Evolutionary conservation across 1,140 invertebrate genomes (phyloP).

Genomic region (Zaprionus vittiger): DNA sequence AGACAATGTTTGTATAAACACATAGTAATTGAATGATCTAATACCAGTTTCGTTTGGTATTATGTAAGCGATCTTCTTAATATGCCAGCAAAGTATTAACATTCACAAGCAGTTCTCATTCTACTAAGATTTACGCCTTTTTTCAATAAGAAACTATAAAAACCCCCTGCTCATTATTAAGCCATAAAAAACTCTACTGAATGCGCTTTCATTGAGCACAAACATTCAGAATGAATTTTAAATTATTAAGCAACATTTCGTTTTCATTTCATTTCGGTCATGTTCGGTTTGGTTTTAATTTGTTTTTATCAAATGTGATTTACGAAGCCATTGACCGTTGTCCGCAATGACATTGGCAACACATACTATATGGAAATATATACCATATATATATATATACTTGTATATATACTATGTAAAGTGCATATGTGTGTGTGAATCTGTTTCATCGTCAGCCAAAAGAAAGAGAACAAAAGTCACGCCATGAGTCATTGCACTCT

Average conservation of each 20-base stretch:
- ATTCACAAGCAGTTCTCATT: neutral
- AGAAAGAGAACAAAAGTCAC: slow-evolving; percentile 82
- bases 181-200: neutral
- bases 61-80: neutral
- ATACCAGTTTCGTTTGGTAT: neutral
- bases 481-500: slow-evolving; percentile 76
- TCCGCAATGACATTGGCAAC: slow-evolving; percentile 68
- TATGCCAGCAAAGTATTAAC: neutral
- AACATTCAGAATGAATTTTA: slow-evolving; percentile 8
- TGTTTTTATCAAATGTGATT: slow-evolving; percentile 44
- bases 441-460: slow-evolving; percentile 50
- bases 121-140: neutral
- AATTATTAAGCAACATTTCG: slow-evolving; percentile 20
- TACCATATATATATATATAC: neutral
- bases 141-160: neutral
- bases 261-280: neutral
- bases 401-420: slow-evolving; percentile 5
- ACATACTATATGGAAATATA: slow-evolving; percentile 13
- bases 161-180: neutral
- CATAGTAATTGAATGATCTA: neutral
- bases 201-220: slow-evolving; percentile 2
- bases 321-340: slow-evolving; percentile 70
- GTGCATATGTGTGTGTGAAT: neutral
- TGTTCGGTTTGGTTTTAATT: slow-evolving; percentile 14
- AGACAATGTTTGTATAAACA: neutral